Conservation (phyloP, 2,797 vertebrate species). For the Rallus crepitans region DNA sequence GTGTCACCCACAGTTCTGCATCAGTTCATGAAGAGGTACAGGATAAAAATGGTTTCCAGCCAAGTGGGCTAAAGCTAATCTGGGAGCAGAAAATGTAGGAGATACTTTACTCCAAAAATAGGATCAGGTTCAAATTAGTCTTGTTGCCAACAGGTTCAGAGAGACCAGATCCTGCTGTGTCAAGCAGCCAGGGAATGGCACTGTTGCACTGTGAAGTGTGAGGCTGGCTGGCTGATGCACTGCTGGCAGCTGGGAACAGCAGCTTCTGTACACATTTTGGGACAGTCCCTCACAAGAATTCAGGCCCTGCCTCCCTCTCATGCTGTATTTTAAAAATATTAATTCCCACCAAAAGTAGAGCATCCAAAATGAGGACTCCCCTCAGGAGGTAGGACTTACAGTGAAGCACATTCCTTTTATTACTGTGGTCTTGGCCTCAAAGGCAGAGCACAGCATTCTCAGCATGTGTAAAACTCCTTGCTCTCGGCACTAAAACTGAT, state of each 20-base stretch:
- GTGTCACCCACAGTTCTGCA: background rate
- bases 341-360: background rate
- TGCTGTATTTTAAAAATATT: background rate
- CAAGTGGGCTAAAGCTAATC: background rate
- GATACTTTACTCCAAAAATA: background rate
- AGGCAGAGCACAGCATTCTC: background rate
- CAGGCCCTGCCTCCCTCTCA: background rate
- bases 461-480: accelerated
- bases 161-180: background rate
- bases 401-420: background rate
- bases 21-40: background rate
- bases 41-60: background rate
- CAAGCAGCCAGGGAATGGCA: background rate
- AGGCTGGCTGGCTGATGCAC: background rate
- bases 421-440: background rate
- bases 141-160: background rate
- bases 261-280: background rate
- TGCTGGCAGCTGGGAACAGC: background rate
- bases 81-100: background rate
- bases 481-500: accelerated
- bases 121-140: background rate
- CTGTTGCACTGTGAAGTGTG: background rate
- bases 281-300: background rate
- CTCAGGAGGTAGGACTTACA: background rate
- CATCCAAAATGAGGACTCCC: accelerated